Evolutionary conservation across 1,140 invertebrate genomes (phyloP), one percentile per base, ranked within the genome.

Genomic region (Heliconius congener): DNA sequence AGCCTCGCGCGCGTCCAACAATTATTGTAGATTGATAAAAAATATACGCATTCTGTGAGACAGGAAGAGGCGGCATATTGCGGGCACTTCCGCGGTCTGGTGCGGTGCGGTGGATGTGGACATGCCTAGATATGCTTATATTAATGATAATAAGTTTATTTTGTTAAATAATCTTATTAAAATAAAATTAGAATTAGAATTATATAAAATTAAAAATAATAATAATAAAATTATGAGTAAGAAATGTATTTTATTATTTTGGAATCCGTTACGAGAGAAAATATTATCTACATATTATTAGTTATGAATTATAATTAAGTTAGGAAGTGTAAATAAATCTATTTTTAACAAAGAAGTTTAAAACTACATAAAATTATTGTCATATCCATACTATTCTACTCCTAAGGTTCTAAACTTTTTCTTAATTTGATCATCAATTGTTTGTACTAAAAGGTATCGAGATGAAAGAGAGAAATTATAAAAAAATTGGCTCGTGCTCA

Each of bases 51-150:
- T 72, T 72, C 71, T 72, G 86, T 86, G 88, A 91, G 91, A 90
- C 91, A 92, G 91, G 93, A 94, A 93, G 91, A 92, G 91, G 91
- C 85, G 89, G 88, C 90, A 88, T 88, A 84, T 86, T 93, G 91
- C 83, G 93, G 91, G 81, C 76, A 91, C 91, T 94, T 94, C 93
- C 93, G 93, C 83, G 93, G 91, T 92, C 76, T 82, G 60, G 27
- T 66, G 23, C 60, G 4, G 60, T 66, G 76, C 60, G 76, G 37
- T 73, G n/a, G 9, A 30, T 30, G 27, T 66, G 60, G 60, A 66
- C 27, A 5, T 66, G 30, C 60, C 60, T 66, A 66, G 23, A 30
- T 66, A 30, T 30, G 8, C 11, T 23, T 57, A 57, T 23, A 37
- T 37, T 37, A 37, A 37, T 37, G 0, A 6, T 6, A 37, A 37